These are phyloP conservation scores for Mesopsocus fuscifrons DNA, from an alignment of 2,888 invertebrate species.

Conservation along the genomic window DNA sequence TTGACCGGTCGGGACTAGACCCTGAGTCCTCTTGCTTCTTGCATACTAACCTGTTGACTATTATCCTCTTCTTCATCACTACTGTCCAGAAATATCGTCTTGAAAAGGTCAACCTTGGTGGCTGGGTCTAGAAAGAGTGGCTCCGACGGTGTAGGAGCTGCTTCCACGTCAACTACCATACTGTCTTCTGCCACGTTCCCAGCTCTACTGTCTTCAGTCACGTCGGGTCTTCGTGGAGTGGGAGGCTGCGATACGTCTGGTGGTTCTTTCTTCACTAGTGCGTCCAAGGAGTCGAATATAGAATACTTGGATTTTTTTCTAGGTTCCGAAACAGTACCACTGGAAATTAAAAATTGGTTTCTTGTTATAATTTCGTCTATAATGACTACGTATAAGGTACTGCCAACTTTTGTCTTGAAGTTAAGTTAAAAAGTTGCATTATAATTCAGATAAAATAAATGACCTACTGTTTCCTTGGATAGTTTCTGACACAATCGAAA, in stretches of 20 bases:
- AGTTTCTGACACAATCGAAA: no score
- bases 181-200: background rate
- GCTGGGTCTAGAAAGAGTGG: conserved; percentile 24
- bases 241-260: no score
- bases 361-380: no score
- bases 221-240: background rate
- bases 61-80: conserved; percentile 42
- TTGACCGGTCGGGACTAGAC: no score
- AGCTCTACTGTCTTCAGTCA: background rate
- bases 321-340: no score
- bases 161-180: background rate
- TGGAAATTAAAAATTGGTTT: background rate
- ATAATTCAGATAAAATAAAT: no score
- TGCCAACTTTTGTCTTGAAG: no score
- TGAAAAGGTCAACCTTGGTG: conserved; percentile 61
- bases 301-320: conserved; percentile 42
- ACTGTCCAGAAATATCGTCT: conserved; percentile 71
- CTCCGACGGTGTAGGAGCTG: conserved; percentile 2
- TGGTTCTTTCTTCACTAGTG: conserved; percentile 7
- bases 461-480: no score
- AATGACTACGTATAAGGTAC: no score
- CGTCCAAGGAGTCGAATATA: conserved; percentile 58
- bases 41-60: no score
- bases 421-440: no score
- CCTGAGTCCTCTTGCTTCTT: no score